phyloP scores from a whole-genome alignment of 2,888 invertebrate genomes.

The Agrenia bidenticulata region DNA sequence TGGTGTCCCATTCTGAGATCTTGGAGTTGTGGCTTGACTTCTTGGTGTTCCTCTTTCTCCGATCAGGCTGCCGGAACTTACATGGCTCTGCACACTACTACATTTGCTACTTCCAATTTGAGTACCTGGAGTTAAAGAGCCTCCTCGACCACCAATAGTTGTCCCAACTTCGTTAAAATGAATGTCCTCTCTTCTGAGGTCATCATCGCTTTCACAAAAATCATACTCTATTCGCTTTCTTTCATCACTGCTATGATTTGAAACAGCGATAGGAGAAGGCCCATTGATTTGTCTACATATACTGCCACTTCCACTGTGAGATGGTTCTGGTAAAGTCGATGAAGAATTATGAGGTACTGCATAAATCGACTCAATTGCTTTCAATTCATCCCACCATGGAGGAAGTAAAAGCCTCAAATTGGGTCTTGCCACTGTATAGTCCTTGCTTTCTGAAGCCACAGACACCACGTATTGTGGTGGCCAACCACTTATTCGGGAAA shows the following conservation, averaged over 20 bases:
- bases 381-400: conserved; percentile 96
- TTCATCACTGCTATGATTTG: conserved; percentile 58
- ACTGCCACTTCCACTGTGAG: conserved; percentile 51
- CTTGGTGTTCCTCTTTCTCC: conserved; percentile 79
- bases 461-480: conserved; percentile 69
- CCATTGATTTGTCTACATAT: background rate
- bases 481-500: conserved; percentile 67
- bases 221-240: conserved; percentile 65
- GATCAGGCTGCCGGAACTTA: conserved; percentile 77
- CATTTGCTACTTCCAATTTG: conserved; percentile 74
- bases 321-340: conserved; percentile 36
- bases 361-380: conserved; percentile 58
- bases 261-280: conserved; percentile 19
- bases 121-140: conserved; percentile 50
- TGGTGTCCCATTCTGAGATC: conserved; percentile 90
- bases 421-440: conserved; percentile 77
- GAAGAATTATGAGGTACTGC: conserved; percentile 43
- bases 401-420: conserved; percentile 86
- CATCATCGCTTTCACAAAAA: conserved; percentile 85
- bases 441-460: conserved; percentile 46
- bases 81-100: conserved; percentile 86
- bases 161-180: conserved; percentile 61
- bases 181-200: conserved; percentile 80
- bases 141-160: conserved; percentile 51
- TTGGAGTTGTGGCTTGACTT: conserved; percentile 61